Base-by-base conservation (phyloP, 2,888 invertebrate species). In the Mechanitis mazaeus region DNA sequence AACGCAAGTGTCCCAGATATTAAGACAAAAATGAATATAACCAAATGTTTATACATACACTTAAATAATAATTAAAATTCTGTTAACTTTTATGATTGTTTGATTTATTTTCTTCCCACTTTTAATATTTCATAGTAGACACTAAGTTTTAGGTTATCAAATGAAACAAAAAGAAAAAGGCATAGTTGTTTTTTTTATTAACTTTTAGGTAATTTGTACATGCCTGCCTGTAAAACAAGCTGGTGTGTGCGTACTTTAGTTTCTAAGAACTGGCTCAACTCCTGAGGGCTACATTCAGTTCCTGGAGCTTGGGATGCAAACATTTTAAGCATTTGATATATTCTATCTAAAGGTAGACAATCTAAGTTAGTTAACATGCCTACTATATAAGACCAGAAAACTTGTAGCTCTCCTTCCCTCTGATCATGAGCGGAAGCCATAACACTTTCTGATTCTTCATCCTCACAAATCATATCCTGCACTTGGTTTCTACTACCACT, bases 281-380 rank as follows among this genome's bases (percentile, higher is more conserved):
- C 97, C 66, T 95, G 95, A 60, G 96, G 88, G 70, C 95, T 96
- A 76, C 97, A 97, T 78, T 98, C 98, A 12, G 95, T 94, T 0
- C 95, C 94, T 0, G 97, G 95, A 9, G 97, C 97, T 87, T 97
- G 97, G 45, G 97, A 96, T 1, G 97, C 97, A 90, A 98, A 98
- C 94, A 98, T 96, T 81, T 97, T 97, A 65, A 98, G 83, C 97
- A 98, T 98, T 78, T 97, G 96, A 83, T 98, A 97, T 72, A 98
- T 98, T 59, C 98, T 91, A 71, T 98, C 98, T 68, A 98, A 87
- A 0, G 97, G 95, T 77, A 98, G 91, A 0, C 95, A 96, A 75
- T 98, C 97, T 68, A 98, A 89, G 89, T 98, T 98, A 11, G 97
- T 97, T 62, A 98, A 85, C 98, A 98, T 98, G 28, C 98, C 98